phyloP scores from a whole-genome alignment of 64 coral and sea anemone species.

The Pachyseris speciosa region DNA sequence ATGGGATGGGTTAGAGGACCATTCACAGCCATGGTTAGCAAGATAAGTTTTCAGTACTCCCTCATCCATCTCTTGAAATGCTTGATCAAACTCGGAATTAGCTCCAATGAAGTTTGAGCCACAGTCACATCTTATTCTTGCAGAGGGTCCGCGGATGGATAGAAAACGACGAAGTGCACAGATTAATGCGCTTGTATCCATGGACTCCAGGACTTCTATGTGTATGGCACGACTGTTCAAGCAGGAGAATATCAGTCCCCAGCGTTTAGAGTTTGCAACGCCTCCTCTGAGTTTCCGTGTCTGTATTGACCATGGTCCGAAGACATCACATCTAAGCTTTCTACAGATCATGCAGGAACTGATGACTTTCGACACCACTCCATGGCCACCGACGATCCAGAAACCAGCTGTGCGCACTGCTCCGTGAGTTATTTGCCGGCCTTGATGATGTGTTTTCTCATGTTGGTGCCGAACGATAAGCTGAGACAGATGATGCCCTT shows the following conservation, averaged over 20 bases:
- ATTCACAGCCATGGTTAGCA: slow-evolving; percentile 4
- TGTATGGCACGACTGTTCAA: background rate
- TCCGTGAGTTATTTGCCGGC: background rate
- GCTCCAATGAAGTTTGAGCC: slow-evolving; percentile 19
- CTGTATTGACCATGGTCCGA: background rate
- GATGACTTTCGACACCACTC: background rate
- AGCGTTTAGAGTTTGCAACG: background rate
- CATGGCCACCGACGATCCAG: slow-evolving; percentile 39
- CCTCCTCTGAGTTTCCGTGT: slow-evolving; percentile 15
- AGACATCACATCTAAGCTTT: slow-evolving; percentile 1
- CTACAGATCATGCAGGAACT: background rate
- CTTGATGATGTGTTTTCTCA: slow-evolving; percentile 21
- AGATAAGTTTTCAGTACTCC: background rate
- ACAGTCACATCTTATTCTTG: background rate
- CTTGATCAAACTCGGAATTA: background rate
- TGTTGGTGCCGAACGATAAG: background rate
- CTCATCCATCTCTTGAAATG: background rate
- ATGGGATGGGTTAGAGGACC: slow-evolving; percentile 13
- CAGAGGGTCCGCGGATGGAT: background rate
- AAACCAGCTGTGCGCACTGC: background rate
- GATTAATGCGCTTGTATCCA: background rate
- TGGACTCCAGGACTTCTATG: slow-evolving; percentile 8
- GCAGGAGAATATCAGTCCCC: slow-evolving; percentile 21
- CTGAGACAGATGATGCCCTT: background rate
- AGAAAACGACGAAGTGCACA: background rate